phyloP scores from a whole-genome alignment of 1,140 invertebrate species.

The Caenorhabditis tropicalis region DNA sequence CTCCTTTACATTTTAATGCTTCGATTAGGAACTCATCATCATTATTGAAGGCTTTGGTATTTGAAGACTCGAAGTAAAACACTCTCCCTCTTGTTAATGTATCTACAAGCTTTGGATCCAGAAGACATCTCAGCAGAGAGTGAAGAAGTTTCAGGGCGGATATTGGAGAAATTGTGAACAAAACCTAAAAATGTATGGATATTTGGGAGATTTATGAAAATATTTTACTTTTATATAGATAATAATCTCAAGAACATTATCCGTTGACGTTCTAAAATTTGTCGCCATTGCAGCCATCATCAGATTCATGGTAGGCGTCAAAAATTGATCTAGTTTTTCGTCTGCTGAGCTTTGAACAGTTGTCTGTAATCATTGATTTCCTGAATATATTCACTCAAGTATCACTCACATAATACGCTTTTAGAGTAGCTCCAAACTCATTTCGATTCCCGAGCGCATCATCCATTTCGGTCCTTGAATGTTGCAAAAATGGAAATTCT shows the following conservation, averaged over 20 bases:
- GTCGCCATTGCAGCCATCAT: background rate
- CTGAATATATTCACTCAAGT: background rate
- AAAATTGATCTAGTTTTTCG: conserved; percentile 7
- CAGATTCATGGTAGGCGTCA: background rate
- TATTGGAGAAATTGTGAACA: background rate
- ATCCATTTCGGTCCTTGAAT: conserved; percentile 18
- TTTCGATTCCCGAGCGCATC: background rate
- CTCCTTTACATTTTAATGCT: background rate
- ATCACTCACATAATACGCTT: background rate
- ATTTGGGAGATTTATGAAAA: background rate
- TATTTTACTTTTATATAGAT: background rate
- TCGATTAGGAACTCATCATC: background rate
- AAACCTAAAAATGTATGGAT: background rate
- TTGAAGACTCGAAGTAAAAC: conserved; percentile 1
- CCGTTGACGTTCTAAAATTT: background rate
- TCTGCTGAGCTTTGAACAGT: conserved; percentile 12
- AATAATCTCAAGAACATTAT: conserved; percentile 19
- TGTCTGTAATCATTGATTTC: background rate
- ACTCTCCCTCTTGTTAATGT: background rate
- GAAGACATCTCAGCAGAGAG: background rate
- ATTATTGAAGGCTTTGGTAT: background rate
- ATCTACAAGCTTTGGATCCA: background rate
- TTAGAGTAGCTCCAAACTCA: background rate
- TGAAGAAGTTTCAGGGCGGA: background rate
- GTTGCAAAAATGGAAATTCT: background rate